These are phyloP conservation scores for Otolemur garnettii DNA, from an alignment of 2,113 vertebrate genomes.

Conservation along the genomic window DNA sequence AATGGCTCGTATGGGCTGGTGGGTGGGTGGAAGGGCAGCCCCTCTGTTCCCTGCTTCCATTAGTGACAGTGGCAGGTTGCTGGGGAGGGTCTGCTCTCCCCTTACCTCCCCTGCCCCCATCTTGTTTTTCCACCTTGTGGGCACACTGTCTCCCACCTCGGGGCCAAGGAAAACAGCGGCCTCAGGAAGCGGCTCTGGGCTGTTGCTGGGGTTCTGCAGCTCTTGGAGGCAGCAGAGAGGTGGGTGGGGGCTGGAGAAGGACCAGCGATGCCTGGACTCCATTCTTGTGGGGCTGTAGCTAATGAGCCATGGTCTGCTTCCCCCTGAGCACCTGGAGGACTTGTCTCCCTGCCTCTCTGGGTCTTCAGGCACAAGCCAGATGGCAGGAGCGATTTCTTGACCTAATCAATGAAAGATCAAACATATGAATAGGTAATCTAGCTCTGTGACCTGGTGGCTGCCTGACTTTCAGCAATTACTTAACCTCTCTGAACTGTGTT, in stretches of 20 bases:
- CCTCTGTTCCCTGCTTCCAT: conserved; percentile 39
- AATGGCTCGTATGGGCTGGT: conserved; percentile 79
- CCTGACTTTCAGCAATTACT: conserved; percentile 25
- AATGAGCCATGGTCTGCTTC: neutral
- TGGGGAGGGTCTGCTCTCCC: neutral
- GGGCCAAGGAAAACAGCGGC: conserved; percentile 88
- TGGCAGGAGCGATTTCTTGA: neutral
- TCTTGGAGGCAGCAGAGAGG: neutral
- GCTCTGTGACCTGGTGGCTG: neutral
- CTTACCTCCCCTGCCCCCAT: neutral
- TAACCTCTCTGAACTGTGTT: conserved; percentile 11
- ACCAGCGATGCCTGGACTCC: neutral
- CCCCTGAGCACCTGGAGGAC: neutral
- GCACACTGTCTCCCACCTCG: neutral
- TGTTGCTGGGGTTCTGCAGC: conserved; percentile 47
- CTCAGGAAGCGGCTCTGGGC: conserved; percentile 71
- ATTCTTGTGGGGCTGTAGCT: neutral
- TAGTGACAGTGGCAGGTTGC: conserved; percentile 16
- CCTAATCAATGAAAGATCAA: neutral
- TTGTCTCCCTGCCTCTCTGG: neutral
- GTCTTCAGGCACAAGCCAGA: neutral
- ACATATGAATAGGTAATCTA: neutral
- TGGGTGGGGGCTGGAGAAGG: neutral
- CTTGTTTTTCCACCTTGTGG: conserved; percentile 88
- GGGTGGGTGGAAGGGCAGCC: conserved; percentile 52